Base-by-base conservation (phyloP, 2,888 invertebrate genomes). In the Congeria kusceri region DNA sequence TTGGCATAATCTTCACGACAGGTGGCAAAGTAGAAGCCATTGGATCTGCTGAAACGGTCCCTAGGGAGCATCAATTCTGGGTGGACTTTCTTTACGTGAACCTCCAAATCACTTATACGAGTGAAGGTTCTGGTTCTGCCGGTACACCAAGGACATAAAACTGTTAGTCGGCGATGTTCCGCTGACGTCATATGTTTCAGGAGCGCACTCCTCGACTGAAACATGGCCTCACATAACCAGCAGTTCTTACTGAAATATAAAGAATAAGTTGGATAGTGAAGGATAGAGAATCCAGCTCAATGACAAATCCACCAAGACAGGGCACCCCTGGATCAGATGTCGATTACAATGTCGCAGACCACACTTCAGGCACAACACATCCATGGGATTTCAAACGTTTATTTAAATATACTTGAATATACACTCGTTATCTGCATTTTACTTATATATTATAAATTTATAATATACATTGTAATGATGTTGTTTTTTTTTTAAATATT, bases 141-240 rank as follows among this genome's bases (percentile, higher is more conserved):
- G 15, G n/a, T 20, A 15, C 77, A 71, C 77, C 77, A 77, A 0
- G 71, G 77, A 28, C 77, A 5, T 0, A 71, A 7, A 32, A 32
- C 32, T 7, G 32, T 32, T 32, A 32, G 32, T 9, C 62, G 3
- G 15, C 49, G 49, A 49, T 20, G 69, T 9, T 59, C 61, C 7
- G 58, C 47, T 18, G 49, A 61, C 15, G 29, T 63, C 0, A 71
- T 39, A 20, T 71, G 71, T 11, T 32, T 57, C 1, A 39, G 18
- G 3, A 71, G 57, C 13, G 32, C 57, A 20, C 44, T 71, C 28
- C 57, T 15, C 27, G 29, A 29, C 0, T 1, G n/a, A 44, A 71
- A 46, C 46, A 23, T 56, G 2, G 32, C 49, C 25, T 61, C 61
- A 15, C 62, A 63, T 15, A 70, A 18, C 72, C 65, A 65, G 27